Base-by-base conservation (phyloP, 1,140 invertebrate genomes). In the Diachasma alloeum region DNA sequence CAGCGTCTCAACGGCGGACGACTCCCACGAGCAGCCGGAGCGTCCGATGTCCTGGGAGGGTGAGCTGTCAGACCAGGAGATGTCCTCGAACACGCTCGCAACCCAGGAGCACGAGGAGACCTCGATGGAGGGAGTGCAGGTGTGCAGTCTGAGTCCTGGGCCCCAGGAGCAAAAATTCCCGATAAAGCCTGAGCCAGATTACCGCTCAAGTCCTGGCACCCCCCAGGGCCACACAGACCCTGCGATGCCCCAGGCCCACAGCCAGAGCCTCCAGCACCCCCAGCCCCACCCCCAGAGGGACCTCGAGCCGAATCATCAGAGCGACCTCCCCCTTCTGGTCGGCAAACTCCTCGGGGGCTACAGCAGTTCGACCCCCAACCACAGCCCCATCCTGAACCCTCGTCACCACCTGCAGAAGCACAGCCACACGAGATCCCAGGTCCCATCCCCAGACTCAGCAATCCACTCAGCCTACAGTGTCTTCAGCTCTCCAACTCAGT, bases 21-120 rank as follows among this genome's bases (percentile, higher is more conserved):
- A 85, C 48, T 76, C 81, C 19, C 81, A 88, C 24, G 82, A 82
- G 17, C 90, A 91, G 72, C 87, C 89, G 8, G 92, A 93, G 80
- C 87, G 96, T 44, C 96, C 96, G 15, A 97, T 97, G 96, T 97
- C 95, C 1, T 97, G 96, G 96, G 96, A 97, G 86, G 96, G 96
- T 15, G 96, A 96, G 87, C 89, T 97, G 0, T 96, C 95, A 0
- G 96, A 97, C 82, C 91, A 92, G 72, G 93, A 93, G 84, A 91
- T 92, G 90, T 89, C 90, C 82, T 90, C 89, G 77, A 90, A 90
- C 77, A 90, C 90, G 13, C 86, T 90, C 26, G 90, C 87, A 2
- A 89, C 90, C 81, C 89, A 90, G 86, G 89, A 91, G 72, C 83
- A 87, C 69, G 90, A 91, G 56, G 91, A 91, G 77, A 90, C 85